Evolutionary conservation across 2,113 vertebrate genomes (phyloP).

Genomic region (Heterochromis multidens): DNA sequence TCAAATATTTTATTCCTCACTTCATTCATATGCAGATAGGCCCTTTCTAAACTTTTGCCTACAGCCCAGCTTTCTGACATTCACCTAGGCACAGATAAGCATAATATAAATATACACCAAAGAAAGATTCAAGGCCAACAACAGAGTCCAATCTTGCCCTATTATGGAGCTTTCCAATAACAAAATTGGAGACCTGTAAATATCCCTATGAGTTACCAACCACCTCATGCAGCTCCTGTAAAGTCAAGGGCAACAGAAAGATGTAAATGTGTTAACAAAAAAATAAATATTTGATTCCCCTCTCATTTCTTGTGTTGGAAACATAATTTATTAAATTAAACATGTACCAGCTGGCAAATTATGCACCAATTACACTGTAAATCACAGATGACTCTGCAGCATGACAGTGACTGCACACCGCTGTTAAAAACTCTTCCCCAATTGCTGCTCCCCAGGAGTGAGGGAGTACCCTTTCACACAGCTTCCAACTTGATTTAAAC

Average conservation of each 20-base stretch:
- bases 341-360: slow-evolving; percentile 69
- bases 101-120: not conserved
- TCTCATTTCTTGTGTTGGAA: slow-evolving; percentile 46
- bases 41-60: not conserved
- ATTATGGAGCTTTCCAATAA: not conserved
- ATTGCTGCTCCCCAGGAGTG: slow-evolving; percentile 26
- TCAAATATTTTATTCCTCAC: not conserved
- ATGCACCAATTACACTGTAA: slow-evolving; percentile 69
- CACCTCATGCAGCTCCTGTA: not conserved
- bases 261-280: not conserved
- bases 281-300: slow-evolving; percentile 13
- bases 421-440: slow-evolving; percentile 45
- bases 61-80: not conserved
- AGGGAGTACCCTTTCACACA: slow-evolving; percentile 24
- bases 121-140: not conserved
- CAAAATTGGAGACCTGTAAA: not conserved
- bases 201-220: too few species aligned
- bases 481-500: slow-evolving; percentile 37
- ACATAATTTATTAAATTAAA: slow-evolving; percentile 65
- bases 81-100: not conserved
- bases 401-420: slow-evolving; percentile 64
- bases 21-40: not conserved
- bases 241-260: not conserved
- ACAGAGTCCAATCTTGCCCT: not conserved
- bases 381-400: slow-evolving; percentile 67